Percentiles rank a stretch among this genome's conserved stretches.
phyloP scores from a whole-genome alignment of 2,113 vertebrate species.

The Mystacornis crossleyi region DNA sequence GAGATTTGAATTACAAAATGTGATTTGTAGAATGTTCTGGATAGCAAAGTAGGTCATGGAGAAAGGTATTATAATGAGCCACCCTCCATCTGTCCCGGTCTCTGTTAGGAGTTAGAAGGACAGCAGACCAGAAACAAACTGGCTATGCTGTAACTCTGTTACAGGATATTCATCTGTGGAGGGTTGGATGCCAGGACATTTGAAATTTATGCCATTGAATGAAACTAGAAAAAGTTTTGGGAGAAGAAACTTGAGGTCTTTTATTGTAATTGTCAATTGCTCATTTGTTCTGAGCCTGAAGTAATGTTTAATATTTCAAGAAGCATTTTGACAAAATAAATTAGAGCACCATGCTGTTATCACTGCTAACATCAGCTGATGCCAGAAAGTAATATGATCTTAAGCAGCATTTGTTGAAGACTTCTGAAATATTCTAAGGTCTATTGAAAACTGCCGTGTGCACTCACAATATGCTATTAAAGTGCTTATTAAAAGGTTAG shows the following conservation, averaged over 20 bases:
- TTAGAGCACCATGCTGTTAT: neutral
- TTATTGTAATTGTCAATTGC: neutral
- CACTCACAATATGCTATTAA: neutral
- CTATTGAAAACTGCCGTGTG: neutral
- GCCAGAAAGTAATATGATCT: neutral
- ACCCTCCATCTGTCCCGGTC: neutral
- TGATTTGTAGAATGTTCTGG: neutral
- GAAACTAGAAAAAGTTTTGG: neutral
- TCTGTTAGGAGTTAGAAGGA: neutral
- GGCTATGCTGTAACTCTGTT: neutral
- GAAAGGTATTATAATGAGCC: neutral
- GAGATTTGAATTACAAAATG: neutral
- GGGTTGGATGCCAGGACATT: neutral
- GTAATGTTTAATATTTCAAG: slow-evolving; percentile 35
- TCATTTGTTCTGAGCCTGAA: neutral
- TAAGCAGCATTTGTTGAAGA: neutral
- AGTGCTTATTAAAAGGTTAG: neutral
- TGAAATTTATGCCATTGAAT: neutral
- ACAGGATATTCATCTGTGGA: neutral
- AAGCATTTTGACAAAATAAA: neutral
- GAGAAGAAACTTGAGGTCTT: neutral
- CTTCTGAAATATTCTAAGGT: neutral
- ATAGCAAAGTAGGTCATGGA: neutral
- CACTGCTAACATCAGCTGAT: neutral
- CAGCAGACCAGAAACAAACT: neutral